Percentiles rank a stretch among this genome's conserved stretches.
These are phyloP conservation scores for Polypedilum vanderplanki DNA, from an alignment of 1,140 invertebrate species.

Conservation along the genomic window DNA sequence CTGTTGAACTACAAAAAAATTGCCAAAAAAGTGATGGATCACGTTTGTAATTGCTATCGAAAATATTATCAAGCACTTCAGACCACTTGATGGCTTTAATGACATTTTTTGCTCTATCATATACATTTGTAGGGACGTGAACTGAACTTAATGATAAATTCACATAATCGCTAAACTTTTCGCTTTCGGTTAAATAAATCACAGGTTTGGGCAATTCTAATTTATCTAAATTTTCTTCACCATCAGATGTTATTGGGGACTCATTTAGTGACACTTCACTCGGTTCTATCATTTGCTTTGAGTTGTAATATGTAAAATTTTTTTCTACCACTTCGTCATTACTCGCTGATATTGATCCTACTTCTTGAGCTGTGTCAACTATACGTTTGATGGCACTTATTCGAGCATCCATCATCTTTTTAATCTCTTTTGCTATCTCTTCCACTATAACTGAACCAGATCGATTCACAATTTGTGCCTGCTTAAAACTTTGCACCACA, in stretches of 20 bases:
- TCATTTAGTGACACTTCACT: constrained; percentile 43
- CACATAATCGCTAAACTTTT: constrained; percentile 75
- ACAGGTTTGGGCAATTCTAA: constrained; percentile 48
- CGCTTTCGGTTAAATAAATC: constrained; percentile 57
- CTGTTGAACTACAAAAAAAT: constrained; percentile 92
- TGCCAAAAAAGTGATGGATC: constrained; percentile 92
- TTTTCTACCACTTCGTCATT: constrained; percentile 53
- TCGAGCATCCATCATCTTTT: constrained; percentile 76
- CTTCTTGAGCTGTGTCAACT: constrained; percentile 67
- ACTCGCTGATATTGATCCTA: constrained; percentile 55
- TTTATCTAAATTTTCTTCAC: constrained; percentile 48
- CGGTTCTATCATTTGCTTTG: constrained; percentile 59
- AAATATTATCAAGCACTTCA: constrained; percentile 76
- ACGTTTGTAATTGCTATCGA: constrained; percentile 76
- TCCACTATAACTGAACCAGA: constrained; percentile 64
- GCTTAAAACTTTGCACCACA: constrained; percentile 65
- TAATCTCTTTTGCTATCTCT: constrained; percentile 69
- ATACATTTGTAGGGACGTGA: constrained; percentile 94
- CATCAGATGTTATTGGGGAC: constrained; percentile 46
- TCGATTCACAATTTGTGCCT: constrained; percentile 57
- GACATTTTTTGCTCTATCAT: constrained; percentile 65
- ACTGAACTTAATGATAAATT: constrained; percentile 82
- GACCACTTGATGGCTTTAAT: constrained; percentile 72
- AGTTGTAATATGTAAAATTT: constrained; percentile 63
- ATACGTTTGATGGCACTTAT: constrained; percentile 77